Conservation (phyloP, 2,113 vertebrate species). For the Telmatochromis bifrenatus region DNA sequence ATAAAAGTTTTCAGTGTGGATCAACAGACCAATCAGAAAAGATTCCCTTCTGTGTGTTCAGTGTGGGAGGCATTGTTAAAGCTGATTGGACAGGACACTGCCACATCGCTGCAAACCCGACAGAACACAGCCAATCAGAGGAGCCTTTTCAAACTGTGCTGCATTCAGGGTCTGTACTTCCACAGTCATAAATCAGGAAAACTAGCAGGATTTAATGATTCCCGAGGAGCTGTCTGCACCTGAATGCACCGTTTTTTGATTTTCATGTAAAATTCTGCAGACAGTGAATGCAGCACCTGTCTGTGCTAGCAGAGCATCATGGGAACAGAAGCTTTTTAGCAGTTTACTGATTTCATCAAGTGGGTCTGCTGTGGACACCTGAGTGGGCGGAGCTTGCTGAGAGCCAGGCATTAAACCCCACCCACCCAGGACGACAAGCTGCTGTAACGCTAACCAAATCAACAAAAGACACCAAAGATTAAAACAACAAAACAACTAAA, state of each 20-base stretch:
- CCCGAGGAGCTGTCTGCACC: background rate
- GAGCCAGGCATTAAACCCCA: background rate
- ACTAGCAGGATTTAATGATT: background rate
- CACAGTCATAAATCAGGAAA: background rate
- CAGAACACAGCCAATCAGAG: background rate
- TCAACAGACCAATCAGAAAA: conserved; percentile 15
- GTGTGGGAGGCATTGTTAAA: background rate
- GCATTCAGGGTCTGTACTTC: background rate
- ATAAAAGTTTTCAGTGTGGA: conserved; percentile 12
- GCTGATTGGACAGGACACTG: background rate
- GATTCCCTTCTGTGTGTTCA: background rate
- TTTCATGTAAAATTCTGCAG: background rate
- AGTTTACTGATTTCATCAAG: background rate
- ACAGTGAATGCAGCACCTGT: background rate
- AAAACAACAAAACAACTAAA: background rate
- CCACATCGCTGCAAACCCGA: background rate
- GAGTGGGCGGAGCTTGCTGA: background rate
- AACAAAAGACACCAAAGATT: background rate
- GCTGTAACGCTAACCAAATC: background rate
- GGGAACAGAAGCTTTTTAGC: background rate
- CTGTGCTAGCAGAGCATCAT: background rate
- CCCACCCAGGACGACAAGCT: background rate
- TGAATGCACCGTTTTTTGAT: background rate
- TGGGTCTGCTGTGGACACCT: background rate
- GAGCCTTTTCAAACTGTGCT: background rate